A percentile compares a stretch with the other conserved stretches of the same genome.
phyloP scores from a whole-genome alignment of 2,113 vertebrate genomes.

The Australoheros scitulus region DNA sequence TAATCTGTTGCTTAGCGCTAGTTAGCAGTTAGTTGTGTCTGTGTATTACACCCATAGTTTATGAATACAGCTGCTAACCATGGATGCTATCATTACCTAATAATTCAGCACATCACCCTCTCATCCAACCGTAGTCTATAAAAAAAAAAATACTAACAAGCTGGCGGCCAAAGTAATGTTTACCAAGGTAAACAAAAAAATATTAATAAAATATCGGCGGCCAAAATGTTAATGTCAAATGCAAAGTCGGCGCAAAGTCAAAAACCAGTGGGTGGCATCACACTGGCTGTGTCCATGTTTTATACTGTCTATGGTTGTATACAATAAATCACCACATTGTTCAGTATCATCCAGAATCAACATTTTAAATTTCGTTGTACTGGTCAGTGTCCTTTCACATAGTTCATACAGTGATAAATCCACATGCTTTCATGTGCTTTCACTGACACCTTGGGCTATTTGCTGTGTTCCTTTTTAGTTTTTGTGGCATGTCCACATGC shows the following conservation, averaged over 20 bases:
- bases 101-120: background rate
- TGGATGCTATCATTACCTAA: background rate
- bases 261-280: no score
- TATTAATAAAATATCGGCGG: no score
- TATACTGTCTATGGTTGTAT: background rate
- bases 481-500: background rate
- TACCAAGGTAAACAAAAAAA: background rate
- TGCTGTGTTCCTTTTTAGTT: background rate
- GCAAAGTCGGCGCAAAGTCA: background rate
- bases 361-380: background rate
- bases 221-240: background rate
- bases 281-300: background rate
- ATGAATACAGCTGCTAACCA: no score
- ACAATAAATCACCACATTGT: conserved; percentile 45
- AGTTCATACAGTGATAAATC: background rate
- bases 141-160: no score
- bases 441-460: background rate
- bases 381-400: background rate
- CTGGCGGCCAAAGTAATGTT: background rate
- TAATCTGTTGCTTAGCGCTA: background rate
- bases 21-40: background rate
- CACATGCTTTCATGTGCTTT: background rate
- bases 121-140: background rate
- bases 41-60: no score
- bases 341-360: conserved; percentile 31